Base-by-base conservation (phyloP, 2,888 invertebrate species). In the Chalcis sispes region DNA sequence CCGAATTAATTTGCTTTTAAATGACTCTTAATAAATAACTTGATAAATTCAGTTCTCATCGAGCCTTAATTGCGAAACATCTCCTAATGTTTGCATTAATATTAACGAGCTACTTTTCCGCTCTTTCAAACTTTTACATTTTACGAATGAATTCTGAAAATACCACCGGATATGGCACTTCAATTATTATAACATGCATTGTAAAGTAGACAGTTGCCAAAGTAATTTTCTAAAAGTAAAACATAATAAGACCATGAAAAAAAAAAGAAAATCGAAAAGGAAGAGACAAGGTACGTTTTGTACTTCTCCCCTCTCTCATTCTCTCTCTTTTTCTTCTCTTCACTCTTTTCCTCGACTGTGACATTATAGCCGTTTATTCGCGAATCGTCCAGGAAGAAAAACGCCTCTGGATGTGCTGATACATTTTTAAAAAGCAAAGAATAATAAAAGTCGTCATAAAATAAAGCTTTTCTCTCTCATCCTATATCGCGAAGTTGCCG, bases 181-280 rank as follows among this genome's bases (percentile, higher is more conserved):
- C 23, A 66, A 73, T 73, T 73, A 42, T 73, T 18, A 46, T 46
- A 62, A 32, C 25, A 13, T 27, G 32, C 40, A 27, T 69, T 64
- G 64, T 64, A 20, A 10, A 32, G 56, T 56, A 32, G 40, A 36
- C 56, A 50, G 64, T 52, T 50, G 42, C 20, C 64, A 69, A 75
- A 65, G 75, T 75, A 64, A 75, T 75, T 70, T 70, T 58, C 58
- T 40, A 48, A 64, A 70, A 70, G 56, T 70, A 75, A 62, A 75
- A 64, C 42, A 64, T 64, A 69, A 74, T 69, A 69, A 56, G 46
- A 48, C 48, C 56, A 64, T 61, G 40, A 58, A 64, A 36, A 67
- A 75, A 70, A 58, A n/a, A n/a, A n/a, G n/a, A n/a, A n/a, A n/a
- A n/a, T n/a, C n/a, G n/a, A n/a, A n/a, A n/a, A n/a, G n/a, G n/a